A percentile compares a stretch with the other conserved stretches of the same genome.
Conservation (phyloP, 2,113 vertebrate species). For the Ellobius talpinus region DNA sequence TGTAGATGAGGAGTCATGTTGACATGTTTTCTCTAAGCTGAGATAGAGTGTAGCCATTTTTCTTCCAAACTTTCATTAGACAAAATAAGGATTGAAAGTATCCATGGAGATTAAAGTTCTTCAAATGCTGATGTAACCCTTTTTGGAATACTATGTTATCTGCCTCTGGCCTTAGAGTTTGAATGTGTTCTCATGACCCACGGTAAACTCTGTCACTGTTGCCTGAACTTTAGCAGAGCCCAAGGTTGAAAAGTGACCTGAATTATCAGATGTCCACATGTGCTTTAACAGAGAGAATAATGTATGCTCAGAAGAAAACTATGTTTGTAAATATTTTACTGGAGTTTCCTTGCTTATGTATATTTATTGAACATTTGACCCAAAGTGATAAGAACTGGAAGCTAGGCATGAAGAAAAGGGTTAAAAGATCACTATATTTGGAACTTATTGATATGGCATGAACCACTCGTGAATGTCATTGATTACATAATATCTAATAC, state of each 20-base stretch:
- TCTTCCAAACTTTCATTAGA: slow-evolving; percentile 6
- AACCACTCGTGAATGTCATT: neutral
- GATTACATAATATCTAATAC: neutral
- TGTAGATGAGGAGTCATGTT: neutral
- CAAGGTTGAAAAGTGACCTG: neutral
- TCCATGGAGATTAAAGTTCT: neutral
- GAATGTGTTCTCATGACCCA: neutral
- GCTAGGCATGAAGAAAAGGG: neutral
- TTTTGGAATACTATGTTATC: neutral
- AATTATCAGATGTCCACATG: neutral
- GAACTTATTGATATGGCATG: neutral
- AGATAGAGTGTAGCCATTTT: neutral
- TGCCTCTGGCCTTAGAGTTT: neutral
- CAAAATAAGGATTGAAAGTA: neutral
- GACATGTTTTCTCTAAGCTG: slow-evolving; percentile 28
- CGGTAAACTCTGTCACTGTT: neutral
- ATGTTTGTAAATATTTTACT: neutral
- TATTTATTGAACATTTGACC: neutral
- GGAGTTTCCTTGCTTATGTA: neutral
- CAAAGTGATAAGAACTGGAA: neutral
- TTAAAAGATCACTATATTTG: neutral
- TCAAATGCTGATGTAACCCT: neutral
- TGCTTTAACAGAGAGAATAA: neutral
- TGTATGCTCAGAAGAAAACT: neutral
- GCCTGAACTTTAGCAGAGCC: neutral